Evolutionary conservation across 2,888 invertebrate genomes (phyloP), one percentile per base, ranked within the genome.

Genomic region (Drosophila borealis): DNA sequence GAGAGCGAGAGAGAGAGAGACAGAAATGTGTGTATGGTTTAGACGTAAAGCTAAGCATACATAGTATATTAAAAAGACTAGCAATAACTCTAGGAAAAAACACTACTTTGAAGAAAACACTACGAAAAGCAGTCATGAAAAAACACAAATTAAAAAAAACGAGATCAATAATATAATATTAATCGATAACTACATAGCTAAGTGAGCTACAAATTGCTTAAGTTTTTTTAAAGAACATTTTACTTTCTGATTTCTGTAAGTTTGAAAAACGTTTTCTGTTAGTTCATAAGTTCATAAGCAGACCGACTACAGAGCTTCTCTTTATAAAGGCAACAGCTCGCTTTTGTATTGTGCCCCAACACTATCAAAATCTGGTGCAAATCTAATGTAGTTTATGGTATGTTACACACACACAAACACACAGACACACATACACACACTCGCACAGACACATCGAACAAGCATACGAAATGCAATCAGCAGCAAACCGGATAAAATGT

Each of bases 401-500:
- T 56, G 41, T 55, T 34, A 42, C 44, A 63, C 44, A 41, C 59
- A 57, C 39, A 21, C 19, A 41, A 19, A 25, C 59, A 41, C 46
- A 67, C 4, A 5, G 34, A 19, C 49, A 34, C 13, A 13, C 44
- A 11, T 21, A 21, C 21, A 5, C 36, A 21, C 50, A 21, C 37
- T 2, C 29, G 39, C 14, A 11, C 14, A 39, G 1, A 10, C 1
- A 3, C 34, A 34, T 8, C 2, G 8, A 56, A 49, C 44, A 49
- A 55, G 25, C 5, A 21, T 56, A 41, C 33, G 46, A 56, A 57
- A 59, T 64, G 67, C 59, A 67, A 69, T 66, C 76, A 57, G 41
- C 56, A 67, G 55, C 34, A 61, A 61, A 17, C 9, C 46, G 33
- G 51, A 2, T 11, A 9, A 17, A 51, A 29, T 51, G 13, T 25